A percentile compares a stretch with the other conserved stretches of the same genome.
Evolutionary conservation across 2,888 invertebrate species (phyloP).

Genomic region (Ophonus ardosiacus): DNA sequence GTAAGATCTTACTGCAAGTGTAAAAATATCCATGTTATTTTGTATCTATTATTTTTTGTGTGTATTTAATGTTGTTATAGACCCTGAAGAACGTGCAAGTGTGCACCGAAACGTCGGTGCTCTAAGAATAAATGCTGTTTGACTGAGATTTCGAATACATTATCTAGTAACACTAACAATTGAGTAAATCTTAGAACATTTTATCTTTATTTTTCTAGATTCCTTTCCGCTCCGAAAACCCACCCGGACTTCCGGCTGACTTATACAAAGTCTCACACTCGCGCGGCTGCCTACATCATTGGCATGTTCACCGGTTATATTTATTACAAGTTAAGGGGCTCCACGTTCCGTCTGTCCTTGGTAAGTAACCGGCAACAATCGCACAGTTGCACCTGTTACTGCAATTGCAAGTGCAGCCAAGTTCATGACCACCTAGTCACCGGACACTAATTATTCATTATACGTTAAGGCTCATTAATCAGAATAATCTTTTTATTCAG

Average conservation of each 20-base stretch:
- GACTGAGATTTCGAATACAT: too few relatives aligned
- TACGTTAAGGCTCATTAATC: background rate
- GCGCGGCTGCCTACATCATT: conserved; percentile 79
- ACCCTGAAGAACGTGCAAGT: too few relatives aligned
- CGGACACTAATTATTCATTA: background rate
- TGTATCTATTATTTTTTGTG: too few relatives aligned
- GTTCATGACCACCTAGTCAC: conserved; percentile 18
- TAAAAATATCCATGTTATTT: too few relatives aligned
- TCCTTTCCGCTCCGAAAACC: conserved; percentile 77
- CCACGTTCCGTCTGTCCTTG: conserved; percentile 71
- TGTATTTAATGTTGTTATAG: too few relatives aligned
- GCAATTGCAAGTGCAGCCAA: conserved; percentile 65
- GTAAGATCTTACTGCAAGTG: too few relatives aligned
- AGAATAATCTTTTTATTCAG: background rate
- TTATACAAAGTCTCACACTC: conserved; percentile 81
- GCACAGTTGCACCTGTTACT: background rate
- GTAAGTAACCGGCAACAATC: conserved; percentile 69
- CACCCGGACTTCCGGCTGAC: conserved; percentile 78
- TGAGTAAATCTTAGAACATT: too few relatives aligned
- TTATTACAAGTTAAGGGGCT: conserved; percentile 72
- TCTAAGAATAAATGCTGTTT: too few relatives aligned
- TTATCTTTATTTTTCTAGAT: conserved; percentile 71
- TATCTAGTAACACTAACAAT: too few relatives aligned
- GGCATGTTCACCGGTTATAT: conserved; percentile 79
- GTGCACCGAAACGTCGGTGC: too few relatives aligned